Base-by-base conservation (phyloP, 2,888 invertebrate species). In the Xylota sylvarum region DNA sequence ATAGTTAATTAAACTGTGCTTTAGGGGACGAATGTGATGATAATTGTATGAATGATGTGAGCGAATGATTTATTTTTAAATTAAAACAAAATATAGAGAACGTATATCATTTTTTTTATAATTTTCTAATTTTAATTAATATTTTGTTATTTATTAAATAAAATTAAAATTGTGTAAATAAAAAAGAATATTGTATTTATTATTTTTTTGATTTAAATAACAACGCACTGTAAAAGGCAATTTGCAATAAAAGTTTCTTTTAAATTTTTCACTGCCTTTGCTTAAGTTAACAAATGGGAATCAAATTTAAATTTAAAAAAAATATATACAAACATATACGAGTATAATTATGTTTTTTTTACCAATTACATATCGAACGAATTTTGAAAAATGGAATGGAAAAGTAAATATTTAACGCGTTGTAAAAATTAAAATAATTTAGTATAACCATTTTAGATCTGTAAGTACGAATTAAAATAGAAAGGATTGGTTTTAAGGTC, bases 111-210 rank as follows among this genome's bases (percentile, higher is more conserved):
- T 43, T 46, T 30, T 65, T 37, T 27, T 32, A 43, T 23, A n/a
- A 46, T 35, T 19, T 72, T 67, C 37, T 64, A 64, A 69, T 60
- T 55, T 76, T 70, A 65, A 85, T 80, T 76, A 76, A 76, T 80
- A 40, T 69, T 78, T 77, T 81, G 85, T 85, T 85, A 85, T 85
- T 85, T 85, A 85, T 85, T 85, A 81, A 80, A 76, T 85, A 72
- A 83, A 81, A 64, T 46, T 67, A 76, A 65, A 70, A 70, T 62
- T 79, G 27, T 80, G 69, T 70, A 85, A 70, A 80, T 58, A 85
- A 70, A 62, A 4, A 56, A 50, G 43, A 60, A 65, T 58, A 80
- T 80, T 85, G 85, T 85, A 85, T 85, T 81, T 85, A 85, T 81
- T 85, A 70, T 78, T 35, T 43, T 55, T 48, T 58, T 60, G 32